Conservation (phyloP, 2,888 invertebrate genomes). For the Phania funesta region DNA sequence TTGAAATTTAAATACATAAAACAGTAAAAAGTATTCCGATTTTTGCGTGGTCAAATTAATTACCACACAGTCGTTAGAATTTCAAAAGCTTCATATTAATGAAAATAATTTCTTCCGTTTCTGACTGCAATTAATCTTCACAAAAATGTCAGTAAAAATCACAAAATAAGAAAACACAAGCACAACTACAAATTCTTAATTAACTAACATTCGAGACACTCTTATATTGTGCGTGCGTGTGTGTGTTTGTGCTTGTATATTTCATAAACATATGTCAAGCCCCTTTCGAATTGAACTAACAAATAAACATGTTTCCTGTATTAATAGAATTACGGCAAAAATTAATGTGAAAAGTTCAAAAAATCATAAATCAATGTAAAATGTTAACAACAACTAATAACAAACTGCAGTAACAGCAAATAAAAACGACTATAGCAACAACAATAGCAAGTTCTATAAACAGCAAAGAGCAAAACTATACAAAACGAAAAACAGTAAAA, state of each 20-base stretch:
- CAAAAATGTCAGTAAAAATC: not conserved
- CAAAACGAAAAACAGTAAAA: not conserved
- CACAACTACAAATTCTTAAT: not conserved
- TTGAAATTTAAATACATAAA: too few relatives aligned
- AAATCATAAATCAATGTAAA: conserved; percentile 62
- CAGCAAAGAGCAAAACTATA: not conserved
- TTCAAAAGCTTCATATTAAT: too few relatives aligned
- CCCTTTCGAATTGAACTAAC: conserved; percentile 21
- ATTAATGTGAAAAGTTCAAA: conserved; percentile 63
- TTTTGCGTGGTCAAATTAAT: too few relatives aligned
- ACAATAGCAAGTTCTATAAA: not conserved
- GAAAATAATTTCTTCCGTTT: too few relatives aligned
- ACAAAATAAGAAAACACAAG: not conserved
- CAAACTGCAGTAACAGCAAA: not conserved
- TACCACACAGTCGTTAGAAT: too few relatives aligned
- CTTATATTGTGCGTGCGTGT: not conserved
- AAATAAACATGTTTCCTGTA: conserved; percentile 60
- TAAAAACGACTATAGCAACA: not conserved
- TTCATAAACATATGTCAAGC: conserved; percentile 34
- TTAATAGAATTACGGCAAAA: conserved; percentile 58
- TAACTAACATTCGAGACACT: not conserved
- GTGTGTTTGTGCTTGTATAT: too few relatives aligned
- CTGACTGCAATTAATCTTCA: too few relatives aligned
- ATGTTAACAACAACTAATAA: conserved; percentile 14
- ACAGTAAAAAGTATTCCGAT: too few relatives aligned